Percentiles rank a stretch among this genome's conserved stretches.
Evolutionary conservation across 2,113 vertebrate species (phyloP).

Genomic region (Pomatorhinus ruficollis): DNA sequence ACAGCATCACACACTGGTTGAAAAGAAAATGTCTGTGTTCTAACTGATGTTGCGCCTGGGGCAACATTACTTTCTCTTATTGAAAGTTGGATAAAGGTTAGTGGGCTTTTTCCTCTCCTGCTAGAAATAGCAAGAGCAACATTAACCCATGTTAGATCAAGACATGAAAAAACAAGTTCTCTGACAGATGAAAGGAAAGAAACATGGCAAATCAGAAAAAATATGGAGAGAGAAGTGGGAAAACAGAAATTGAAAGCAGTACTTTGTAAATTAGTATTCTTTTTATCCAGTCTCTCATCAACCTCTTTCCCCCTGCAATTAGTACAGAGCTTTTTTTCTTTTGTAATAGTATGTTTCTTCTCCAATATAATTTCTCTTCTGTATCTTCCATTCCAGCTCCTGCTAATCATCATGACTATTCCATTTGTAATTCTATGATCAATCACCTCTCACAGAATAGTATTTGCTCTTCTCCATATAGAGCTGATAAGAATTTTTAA

Average conservation of each 20-base stretch:
- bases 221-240: not conserved
- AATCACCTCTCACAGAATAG: not conserved
- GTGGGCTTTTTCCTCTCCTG: not conserved
- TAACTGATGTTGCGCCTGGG: not conserved
- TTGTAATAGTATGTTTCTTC: not conserved
- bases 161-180: not conserved
- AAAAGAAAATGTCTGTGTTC: not conserved
- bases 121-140: not conserved
- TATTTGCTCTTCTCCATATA: not conserved
- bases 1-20: not conserved
- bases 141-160: not conserved
- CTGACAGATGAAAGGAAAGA: not conserved
- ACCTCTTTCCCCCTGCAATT: not conserved
- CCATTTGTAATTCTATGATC: not conserved
- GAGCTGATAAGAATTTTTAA: conserved; percentile 4
- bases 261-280: not conserved
- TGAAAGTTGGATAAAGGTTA: not conserved
- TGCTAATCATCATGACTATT: not conserved
- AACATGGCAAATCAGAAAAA: not conserved
- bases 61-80: not conserved
- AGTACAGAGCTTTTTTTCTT: not conserved
- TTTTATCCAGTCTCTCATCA: not conserved
- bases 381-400: not conserved
- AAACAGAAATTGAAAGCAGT: not conserved
- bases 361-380: not conserved